Percentiles rank a stretch among this genome's conserved stretches.
These are phyloP conservation scores for Struthidea cinerea DNA, from an alignment of 2,113 vertebrate genomes.

Conservation along the genomic window DNA sequence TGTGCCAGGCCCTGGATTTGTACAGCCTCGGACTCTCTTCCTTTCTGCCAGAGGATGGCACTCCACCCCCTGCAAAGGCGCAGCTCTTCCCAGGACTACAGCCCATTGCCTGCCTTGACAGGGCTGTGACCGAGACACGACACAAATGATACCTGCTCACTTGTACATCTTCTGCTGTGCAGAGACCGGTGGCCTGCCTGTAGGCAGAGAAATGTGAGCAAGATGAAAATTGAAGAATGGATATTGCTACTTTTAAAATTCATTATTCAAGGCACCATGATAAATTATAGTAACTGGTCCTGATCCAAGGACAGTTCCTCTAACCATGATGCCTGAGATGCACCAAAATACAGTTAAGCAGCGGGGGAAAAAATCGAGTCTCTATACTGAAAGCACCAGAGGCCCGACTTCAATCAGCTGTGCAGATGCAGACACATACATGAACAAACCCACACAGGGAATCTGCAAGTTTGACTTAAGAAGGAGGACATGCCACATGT, in stretches of 20 bases:
- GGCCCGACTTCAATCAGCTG: background rate
- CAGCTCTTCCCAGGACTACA: background rate
- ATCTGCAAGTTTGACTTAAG: background rate
- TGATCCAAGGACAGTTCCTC: background rate
- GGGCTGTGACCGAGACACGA: background rate
- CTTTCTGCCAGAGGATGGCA: slow-evolving; percentile 50
- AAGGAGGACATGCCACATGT: background rate
- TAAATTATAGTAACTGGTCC: background rate
- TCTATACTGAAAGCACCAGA: background rate
- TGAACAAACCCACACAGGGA: background rate
- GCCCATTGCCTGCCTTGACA: background rate
- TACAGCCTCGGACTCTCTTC: background rate
- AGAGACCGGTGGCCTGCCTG: background rate
- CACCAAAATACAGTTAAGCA: background rate
- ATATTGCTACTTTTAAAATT: background rate
- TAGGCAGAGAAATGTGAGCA: background rate
- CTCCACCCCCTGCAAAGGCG: background rate
- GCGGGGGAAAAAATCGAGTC: background rate
- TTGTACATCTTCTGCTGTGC: background rate
- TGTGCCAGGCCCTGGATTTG: background rate
- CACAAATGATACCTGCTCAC: background rate
- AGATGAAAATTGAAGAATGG: background rate
- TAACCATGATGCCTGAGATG: background rate
- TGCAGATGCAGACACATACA: background rate
- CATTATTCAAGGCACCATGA: background rate